Percentiles rank a stretch among this genome's conserved stretches.
These are phyloP conservation scores for Bufotes viridis DNA, from an alignment of 2,797 vertebrate species.

Conservation along the genomic window DNA sequence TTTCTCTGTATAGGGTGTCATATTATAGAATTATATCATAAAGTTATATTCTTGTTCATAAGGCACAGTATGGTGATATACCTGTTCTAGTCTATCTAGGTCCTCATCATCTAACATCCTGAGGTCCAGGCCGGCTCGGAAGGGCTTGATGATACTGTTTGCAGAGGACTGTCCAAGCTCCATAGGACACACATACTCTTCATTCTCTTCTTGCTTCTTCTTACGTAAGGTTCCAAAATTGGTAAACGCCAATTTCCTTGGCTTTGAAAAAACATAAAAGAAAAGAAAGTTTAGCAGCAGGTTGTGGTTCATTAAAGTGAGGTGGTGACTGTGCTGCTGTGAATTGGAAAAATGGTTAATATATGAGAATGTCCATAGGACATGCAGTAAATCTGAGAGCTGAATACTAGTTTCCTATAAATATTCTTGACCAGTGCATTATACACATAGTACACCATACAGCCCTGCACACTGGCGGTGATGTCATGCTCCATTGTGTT, in stretches of 20 bases:
- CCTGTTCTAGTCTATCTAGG: slow-evolving; percentile 92
- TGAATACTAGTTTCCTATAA: background rate
- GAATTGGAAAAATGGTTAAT: background rate
- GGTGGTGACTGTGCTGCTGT: background rate
- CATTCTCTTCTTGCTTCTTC: slow-evolving; percentile 91
- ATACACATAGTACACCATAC: background rate
- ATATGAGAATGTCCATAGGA: background rate
- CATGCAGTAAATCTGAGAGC: background rate
- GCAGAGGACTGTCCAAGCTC: slow-evolving; percentile 89
- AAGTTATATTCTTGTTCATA: background rate
- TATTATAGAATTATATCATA: background rate
- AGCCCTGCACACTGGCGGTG: background rate
- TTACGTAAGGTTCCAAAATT: slow-evolving; percentile 92
- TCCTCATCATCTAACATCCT: slow-evolving; percentile 91
- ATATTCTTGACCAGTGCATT: background rate
- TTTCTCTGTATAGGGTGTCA: background rate
- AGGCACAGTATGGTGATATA: slow-evolving; percentile 60
- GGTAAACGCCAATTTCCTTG: slow-evolving; percentile 89
- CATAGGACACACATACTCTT: slow-evolving; percentile 98
- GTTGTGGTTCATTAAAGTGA: background rate
- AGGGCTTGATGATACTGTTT: slow-evolving; percentile 85
- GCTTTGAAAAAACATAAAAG: slow-evolving; percentile 69
- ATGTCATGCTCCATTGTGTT: background rate
- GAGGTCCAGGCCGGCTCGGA: slow-evolving; percentile 81
- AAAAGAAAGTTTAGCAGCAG: background rate